A percentile compares a stretch with the other conserved stretches of the same genome.
Evolutionary conservation across 2,797 vertebrate species (phyloP).

Genomic region (Bryconaethiops microstoma): DNA sequence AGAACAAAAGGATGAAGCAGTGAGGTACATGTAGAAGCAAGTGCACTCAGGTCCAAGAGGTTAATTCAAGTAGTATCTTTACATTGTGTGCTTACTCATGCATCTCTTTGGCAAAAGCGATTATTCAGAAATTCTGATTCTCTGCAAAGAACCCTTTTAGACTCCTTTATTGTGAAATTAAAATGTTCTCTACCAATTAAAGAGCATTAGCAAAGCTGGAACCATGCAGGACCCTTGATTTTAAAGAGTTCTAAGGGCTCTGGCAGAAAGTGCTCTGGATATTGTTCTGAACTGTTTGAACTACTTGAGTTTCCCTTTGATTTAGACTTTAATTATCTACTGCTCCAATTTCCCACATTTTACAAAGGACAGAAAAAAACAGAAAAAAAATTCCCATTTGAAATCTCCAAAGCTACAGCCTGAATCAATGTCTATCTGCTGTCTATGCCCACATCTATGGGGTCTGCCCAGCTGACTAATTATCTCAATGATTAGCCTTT

Average conservation of each 20-base stretch:
- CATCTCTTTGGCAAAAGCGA: too few species aligned
- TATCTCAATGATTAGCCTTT: conserved; percentile 49
- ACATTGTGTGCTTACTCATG: too few species aligned
- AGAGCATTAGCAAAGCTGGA: too few species aligned
- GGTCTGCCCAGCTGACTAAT: conserved; percentile 38
- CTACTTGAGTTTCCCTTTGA: conserved; percentile 3
- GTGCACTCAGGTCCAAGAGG: too few species aligned
- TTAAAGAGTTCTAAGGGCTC: neutral
- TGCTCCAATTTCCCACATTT: conserved; percentile 3
- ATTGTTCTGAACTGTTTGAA: neutral
- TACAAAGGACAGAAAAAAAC: neutral
- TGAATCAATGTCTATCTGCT: conserved; percentile 40
- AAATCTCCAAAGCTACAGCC: conserved; percentile 7
- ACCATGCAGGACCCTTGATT: neutral
- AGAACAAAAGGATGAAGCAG: too few species aligned
- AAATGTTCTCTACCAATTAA: too few species aligned
- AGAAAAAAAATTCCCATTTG: conserved; percentile 13
- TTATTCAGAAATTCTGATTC: too few species aligned
- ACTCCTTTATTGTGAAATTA: too few species aligned
- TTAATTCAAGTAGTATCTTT: too few species aligned
- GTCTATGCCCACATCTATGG: conserved; percentile 19
- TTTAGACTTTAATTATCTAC: conserved; percentile 5
- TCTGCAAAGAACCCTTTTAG: too few species aligned
- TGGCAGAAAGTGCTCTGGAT: neutral
- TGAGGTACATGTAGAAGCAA: too few species aligned